Evolutionary conservation across 2,888 invertebrate genomes (phyloP), one percentile per base, ranked within the genome.

Genomic region (Lycia hirtaria): DNA sequence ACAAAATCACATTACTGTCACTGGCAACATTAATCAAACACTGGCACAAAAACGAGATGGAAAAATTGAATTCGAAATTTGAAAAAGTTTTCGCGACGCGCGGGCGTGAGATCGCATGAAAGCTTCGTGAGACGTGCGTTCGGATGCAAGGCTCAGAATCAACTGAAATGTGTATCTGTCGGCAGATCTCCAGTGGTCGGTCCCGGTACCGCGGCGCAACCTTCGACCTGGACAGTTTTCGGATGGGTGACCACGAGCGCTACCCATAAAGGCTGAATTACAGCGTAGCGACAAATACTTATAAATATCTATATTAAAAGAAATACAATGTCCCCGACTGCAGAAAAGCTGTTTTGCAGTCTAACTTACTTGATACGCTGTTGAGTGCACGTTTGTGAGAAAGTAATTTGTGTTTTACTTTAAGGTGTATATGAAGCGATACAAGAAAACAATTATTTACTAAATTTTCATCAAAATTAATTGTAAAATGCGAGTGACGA

Each of bases 111-210:
- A 9, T 6, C 2, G 22, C 12, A 1, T 1, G 15, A 7, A 24
- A 41, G 9, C 4, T 6, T 4, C 1, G 19, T 19, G 56, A 56
- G 52, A 67, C 79, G 81, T 76, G 68, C 78, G 77, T 49, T 49
- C 72, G 51, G 47, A 48, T 15, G 75, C 60, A 62, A 61, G 40
- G 62, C 78, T 32, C 81, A 81, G 81, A 80, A 74, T 81, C 81
- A 76, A 83, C 83, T 81, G 68, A 70, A 15, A 15, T 26, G 4
- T 41, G 26, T 10, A 26, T n/a, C 15, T 15, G 15, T 24, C 2
- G 3, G n/a, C 22, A 22, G 2, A 4, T 6, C 19, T 37, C 2
- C 12, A 14, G 20, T 12, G 12, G 20, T 20, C 12, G 37, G 14
- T 37, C 19, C 3, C 17, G 9, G 38, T 9, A 20, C 38, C 4